Evolutionary conservation across 2,113 vertebrate genomes (phyloP).

Genomic region (Tupaia chinensis): DNA sequence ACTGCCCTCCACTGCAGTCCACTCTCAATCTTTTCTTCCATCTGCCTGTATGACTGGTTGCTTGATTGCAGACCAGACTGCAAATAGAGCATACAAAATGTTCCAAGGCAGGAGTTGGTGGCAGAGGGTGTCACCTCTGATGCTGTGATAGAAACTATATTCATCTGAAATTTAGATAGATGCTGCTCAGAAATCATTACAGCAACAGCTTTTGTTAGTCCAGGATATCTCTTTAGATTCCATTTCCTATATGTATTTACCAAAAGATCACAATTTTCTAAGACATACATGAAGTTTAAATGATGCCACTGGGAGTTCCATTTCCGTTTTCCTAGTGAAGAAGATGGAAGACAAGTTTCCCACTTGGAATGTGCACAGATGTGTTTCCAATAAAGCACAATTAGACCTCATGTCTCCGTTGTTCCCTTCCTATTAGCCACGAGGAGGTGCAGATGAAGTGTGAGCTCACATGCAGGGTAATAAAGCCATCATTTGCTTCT

Average conservation of each 20-base stretch:
- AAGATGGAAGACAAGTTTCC: slow-evolving; percentile 15
- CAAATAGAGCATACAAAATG: background rate
- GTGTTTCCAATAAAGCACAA: slow-evolving; percentile 59
- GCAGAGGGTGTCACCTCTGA: background rate
- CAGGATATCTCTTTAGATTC: slow-evolving; percentile 24
- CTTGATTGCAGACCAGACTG: slow-evolving; percentile 16
- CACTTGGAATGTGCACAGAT: slow-evolving; percentile 40
- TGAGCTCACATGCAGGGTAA: slow-evolving; percentile 20
- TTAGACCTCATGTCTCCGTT: background rate
- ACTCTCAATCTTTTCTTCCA: background rate
- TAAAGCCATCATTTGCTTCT: slow-evolving; percentile 40
- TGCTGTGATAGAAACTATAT: background rate
- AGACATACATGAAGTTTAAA: slow-evolving; percentile 44
- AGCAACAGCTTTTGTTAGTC: background rate
- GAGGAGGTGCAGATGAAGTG: slow-evolving; percentile 34
- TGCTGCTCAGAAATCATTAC: background rate
- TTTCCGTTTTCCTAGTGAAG: slow-evolving; percentile 22
- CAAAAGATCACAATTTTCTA: slow-evolving; percentile 47
- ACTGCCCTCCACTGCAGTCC: background rate
- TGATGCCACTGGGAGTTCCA: background rate
- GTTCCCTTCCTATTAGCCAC: background rate
- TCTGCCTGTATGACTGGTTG: background rate
- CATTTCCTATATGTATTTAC: slow-evolving; percentile 18
- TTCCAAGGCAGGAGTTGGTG: background rate
- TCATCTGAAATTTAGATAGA: slow-evolving; percentile 12